Base-by-base conservation (phyloP, 2,888 invertebrate species). In the Parochlus steinenii region DNA sequence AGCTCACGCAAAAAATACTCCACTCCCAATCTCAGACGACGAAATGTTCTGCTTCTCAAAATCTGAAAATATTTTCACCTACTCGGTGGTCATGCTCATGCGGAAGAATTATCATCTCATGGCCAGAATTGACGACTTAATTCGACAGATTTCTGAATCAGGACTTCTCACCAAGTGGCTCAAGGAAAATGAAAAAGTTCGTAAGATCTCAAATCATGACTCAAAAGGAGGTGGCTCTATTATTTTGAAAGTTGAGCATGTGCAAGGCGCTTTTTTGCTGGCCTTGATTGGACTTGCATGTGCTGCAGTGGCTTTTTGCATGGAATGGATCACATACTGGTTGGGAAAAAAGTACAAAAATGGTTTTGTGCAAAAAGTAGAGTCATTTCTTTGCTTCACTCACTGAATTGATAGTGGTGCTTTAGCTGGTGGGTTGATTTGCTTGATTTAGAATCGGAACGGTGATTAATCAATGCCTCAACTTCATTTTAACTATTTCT, bases 111-210 rank as follows among this genome's bases (percentile, higher is more conserved):
- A 48, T 31, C 56, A 55, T 45, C 38, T 58, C 11, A 39, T 56
- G 39, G 50, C 52, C 16, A 50, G 49, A 39, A 52, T 58, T 24
- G 56, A 58, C 45, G 47, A 48, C 1, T 45, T 56, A 4, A 54
- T 58, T 29, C 51, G 55, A 29, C 43, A 48, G 12, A 46, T 55
- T 3, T 52, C 53, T 12, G 58, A 58, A 34, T 55, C 55, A 24
- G 58, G 58, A 1, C 52, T 56, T 25, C 48, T 58, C 44, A 48
- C 52, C 11, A 57, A 56, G 38, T 58, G 58, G 58, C 48, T 5
- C 12, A 30, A 36, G n/a, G 22, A 35, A 12, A 35, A 23, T 6
- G 11, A 18, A 14, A 36, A 36, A 14, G 20, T 35, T 19, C 19
- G 23, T 8, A 29, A 35, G 23, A 22, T 17, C 4, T 6, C 22